A percentile compares a stretch with the other conserved stretches of the same genome.
Evolutionary conservation across 2,113 vertebrate species (phyloP).

Genomic region (Nicator chloris): DNA sequence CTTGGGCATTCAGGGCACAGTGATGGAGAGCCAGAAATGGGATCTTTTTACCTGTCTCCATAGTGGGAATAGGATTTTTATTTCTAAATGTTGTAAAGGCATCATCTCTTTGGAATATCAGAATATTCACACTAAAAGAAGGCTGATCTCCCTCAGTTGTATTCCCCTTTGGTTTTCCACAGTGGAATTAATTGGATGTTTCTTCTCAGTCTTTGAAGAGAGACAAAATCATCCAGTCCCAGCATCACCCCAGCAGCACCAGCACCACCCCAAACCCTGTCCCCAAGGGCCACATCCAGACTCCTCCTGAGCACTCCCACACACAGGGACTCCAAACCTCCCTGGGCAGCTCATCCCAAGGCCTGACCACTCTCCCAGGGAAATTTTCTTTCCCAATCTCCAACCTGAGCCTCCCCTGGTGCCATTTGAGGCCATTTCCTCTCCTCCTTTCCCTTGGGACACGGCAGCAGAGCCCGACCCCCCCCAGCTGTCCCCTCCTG

Average conservation of each 20-base stretch:
- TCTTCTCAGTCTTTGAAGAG: not conserved
- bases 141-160: not conserved
- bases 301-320: not conserved
- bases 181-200: not conserved
- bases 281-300: not conserved
- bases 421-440: not conserved
- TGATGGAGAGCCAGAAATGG: not conserved
- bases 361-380: not conserved
- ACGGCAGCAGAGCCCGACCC: no score
- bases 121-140: not conserved
- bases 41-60: not conserved
- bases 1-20: not conserved
- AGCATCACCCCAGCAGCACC: accelerated
- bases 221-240: not conserved
- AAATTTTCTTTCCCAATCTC: not conserved
- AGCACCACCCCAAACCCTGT: not conserved
- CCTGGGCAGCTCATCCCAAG: not conserved
- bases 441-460: not conserved
- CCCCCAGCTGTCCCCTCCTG: not conserved
- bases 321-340: not conserved
- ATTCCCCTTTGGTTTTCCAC: not conserved
- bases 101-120: not conserved
- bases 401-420: not conserved
- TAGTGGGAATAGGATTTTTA: not conserved
- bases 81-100: not conserved